Evolutionary conservation across 1,140 invertebrate genomes (phyloP).

Genomic region (Diplogasteroides magnus): DNA sequence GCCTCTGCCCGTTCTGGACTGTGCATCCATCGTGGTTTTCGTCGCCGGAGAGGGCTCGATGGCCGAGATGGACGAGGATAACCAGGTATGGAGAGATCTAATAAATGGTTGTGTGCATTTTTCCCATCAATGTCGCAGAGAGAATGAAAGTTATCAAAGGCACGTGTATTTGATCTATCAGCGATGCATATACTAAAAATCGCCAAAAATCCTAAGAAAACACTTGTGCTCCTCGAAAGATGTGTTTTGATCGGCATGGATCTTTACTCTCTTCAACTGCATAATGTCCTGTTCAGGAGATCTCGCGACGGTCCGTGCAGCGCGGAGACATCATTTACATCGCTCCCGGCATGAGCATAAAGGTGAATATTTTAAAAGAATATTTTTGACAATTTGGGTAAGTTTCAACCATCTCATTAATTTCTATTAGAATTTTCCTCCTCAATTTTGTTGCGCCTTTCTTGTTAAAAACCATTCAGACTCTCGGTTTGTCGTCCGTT

Average conservation of each 20-base stretch:
- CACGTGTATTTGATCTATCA: too few relatives aligned
- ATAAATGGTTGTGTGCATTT: slow-evolving; percentile 1
- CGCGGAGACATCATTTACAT: slow-evolving; percentile 48
- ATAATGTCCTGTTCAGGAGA: neutral
- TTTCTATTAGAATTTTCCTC: too few relatives aligned
- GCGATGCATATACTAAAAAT: too few relatives aligned
- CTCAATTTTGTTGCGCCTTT: too few relatives aligned
- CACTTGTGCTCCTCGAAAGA: too few relatives aligned
- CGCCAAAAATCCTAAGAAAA: too few relatives aligned
- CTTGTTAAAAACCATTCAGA: too few relatives aligned
- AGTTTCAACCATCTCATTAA: too few relatives aligned
- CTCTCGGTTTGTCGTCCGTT: too few relatives aligned
- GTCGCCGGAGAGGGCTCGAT: slow-evolving; percentile 37
- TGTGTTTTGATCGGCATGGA: too few relatives aligned
- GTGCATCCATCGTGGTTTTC: slow-evolving; percentile 42
- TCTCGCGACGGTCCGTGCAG: slow-evolving; percentile 12
- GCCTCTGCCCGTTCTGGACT: slow-evolving; percentile 39
- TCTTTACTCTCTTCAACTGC: neutral
- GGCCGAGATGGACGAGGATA: slow-evolving; percentile 10
- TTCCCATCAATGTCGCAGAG: slow-evolving; percentile 10
- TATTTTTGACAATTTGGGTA: slow-evolving; percentile 12
- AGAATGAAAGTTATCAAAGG: too few relatives aligned
- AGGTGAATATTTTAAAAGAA: slow-evolving; percentile 4
- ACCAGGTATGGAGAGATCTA: slow-evolving; percentile 11
- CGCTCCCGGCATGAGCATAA: slow-evolving; percentile 27